These are phyloP conservation scores for Austrolebias charrua DNA, from an alignment of 2,797 vertebrate genomes.

Conservation along the genomic window DNA sequence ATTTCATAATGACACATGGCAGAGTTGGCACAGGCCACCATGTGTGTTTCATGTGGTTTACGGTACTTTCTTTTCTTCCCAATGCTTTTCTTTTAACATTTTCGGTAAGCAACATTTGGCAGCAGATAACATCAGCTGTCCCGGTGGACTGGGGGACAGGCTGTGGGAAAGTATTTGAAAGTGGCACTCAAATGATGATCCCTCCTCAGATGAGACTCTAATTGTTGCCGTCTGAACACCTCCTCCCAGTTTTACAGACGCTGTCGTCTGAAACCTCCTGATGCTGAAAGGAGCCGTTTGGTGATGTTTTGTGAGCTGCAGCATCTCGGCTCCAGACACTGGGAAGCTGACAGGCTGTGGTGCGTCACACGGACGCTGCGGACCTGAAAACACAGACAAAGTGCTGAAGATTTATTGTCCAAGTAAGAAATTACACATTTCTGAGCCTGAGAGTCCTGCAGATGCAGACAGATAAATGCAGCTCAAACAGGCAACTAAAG, in stretches of 20 bases:
- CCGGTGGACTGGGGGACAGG: constrained; percentile 72
- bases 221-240: constrained; percentile 76
- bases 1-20: constrained; percentile 22
- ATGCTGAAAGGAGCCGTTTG: constrained; percentile 48
- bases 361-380: constrained; percentile 17
- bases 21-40: neutral
- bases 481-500: constrained; percentile 4
- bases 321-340: constrained; percentile 25
- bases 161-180: constrained; percentile 85
- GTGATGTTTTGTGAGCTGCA: constrained; percentile 20
- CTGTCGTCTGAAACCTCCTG: constrained; percentile 51
- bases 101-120: constrained; percentile 69
- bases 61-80: constrained; percentile 31
- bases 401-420: constrained; percentile 5
- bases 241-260: constrained; percentile 71
- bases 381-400: constrained; percentile 26
- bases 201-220: constrained; percentile 75
- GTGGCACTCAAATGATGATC: constrained; percentile 76
- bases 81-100: constrained; percentile 60
- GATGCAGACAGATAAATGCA: constrained; percentile 42
- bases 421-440: constrained; percentile 21
- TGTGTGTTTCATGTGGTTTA: constrained; percentile 14
- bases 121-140: constrained; percentile 79
- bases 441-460: constrained; percentile 10
- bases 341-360: constrained; percentile 11